These are phyloP conservation scores for Zosterops pallidus DNA, from an alignment of 2,113 vertebrate species.

Conservation along the genomic window DNA sequence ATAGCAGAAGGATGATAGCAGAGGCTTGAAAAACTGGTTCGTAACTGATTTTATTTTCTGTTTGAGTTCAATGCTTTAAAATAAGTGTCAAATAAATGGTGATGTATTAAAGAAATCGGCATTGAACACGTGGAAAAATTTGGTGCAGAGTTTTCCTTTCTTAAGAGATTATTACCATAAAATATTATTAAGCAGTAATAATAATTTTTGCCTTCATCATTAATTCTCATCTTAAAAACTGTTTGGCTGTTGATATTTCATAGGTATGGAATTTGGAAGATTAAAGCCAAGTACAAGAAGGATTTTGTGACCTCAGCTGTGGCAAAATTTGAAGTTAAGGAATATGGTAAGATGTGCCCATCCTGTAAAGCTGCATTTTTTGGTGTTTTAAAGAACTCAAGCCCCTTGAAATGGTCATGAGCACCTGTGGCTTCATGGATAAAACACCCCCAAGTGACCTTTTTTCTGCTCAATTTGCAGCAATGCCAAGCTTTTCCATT, in stretches of 20 bases:
- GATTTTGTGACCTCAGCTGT: conserved; percentile 79
- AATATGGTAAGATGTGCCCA: conserved; percentile 82
- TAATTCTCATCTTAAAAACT: neutral
- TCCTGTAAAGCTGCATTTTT: neutral
- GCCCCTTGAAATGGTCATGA: neutral
- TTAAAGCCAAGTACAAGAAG: conserved; percentile 84
- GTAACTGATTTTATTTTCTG: neutral
- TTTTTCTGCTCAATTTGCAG: conserved; percentile 65
- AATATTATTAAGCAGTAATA: neutral
- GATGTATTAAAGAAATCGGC: neutral
- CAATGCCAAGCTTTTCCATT: conserved; percentile 78
- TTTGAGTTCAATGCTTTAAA: neutral
- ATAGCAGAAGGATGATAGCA: neutral
- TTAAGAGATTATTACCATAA: neutral
- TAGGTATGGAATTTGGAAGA: conserved; percentile 89
- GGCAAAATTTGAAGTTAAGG: conserved; percentile 88
- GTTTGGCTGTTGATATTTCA: neutral
- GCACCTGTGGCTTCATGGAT: neutral
- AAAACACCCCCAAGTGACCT: neutral
- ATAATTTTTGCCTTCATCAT: neutral
- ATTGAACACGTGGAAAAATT: neutral
- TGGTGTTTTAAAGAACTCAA: neutral
- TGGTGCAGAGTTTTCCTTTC: neutral
- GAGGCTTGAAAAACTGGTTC: neutral
- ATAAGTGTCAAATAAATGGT: neutral